A percentile compares a stretch with the other conserved stretches of the same genome.
Evolutionary conservation across 2,113 vertebrate genomes (phyloP).

Genomic region (Merops nubicus): DNA sequence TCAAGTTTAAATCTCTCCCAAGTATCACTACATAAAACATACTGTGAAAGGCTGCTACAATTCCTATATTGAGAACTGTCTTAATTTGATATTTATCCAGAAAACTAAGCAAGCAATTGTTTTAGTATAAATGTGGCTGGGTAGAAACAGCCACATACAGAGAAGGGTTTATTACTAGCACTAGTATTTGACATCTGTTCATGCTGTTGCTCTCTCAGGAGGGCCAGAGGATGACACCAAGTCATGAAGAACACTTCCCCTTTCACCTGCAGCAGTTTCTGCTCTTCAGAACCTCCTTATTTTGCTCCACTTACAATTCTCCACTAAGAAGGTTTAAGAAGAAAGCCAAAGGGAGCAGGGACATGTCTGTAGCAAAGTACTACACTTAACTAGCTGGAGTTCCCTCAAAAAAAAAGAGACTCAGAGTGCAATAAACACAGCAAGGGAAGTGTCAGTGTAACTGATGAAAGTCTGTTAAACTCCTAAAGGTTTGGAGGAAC

Average conservation of each 20-base stretch:
- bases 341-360: not conserved
- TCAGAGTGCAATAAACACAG: not conserved
- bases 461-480: not conserved
- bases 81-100: not conserved
- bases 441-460: not conserved
- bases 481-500: not conserved
- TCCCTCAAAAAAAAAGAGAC: not conserved
- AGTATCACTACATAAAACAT: not conserved
- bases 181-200: not conserved
- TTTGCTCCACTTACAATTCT: accelerated
- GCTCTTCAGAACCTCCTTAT: not conserved
- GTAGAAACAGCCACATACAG: not conserved
- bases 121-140: not conserved
- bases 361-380: not conserved
- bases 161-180: not conserved
- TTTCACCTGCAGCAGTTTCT: not conserved
- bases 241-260: not conserved
- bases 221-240: not conserved
- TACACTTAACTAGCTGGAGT: not conserved
- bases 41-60: not conserved
- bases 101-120: not conserved
- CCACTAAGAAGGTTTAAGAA: not conserved
- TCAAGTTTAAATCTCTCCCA: not conserved
- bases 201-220: not conserved
- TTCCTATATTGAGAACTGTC: not conserved